These are phyloP conservation scores for Odocoileus virginianus DNA, from an alignment of 2,113 vertebrate species.

Conservation along the genomic window DNA sequence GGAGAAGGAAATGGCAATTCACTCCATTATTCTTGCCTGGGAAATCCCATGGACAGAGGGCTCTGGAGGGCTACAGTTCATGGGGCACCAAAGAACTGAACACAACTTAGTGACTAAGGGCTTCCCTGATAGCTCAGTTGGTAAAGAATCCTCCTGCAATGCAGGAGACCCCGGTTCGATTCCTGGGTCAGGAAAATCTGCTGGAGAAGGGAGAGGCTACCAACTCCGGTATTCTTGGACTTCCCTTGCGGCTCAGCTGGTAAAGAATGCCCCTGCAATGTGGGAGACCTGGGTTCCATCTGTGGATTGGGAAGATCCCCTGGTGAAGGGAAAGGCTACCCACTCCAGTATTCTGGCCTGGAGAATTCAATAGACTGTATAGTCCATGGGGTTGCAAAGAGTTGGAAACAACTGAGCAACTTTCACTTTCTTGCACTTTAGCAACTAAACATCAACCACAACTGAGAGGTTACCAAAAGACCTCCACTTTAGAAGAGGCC, in stretches of 20 bases:
- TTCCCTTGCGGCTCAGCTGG: background rate
- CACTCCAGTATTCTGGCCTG: background rate
- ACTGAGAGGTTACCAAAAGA: background rate
- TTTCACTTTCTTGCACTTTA: background rate
- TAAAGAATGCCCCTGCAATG: background rate
- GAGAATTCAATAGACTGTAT: background rate
- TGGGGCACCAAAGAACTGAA: background rate
- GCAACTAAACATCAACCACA: background rate
- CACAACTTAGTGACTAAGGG: background rate
- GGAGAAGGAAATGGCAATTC: background rate
- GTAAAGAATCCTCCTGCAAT: background rate
- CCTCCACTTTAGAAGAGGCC: fast-evolving
- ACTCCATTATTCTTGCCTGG: background rate
- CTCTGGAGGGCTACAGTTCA: background rate
- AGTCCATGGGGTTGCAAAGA: background rate
- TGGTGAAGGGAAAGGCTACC: background rate
- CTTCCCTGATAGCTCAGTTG: background rate
- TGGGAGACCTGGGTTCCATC: fast-evolving
- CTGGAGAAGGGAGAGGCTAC: background rate
- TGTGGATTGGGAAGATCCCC: background rate
- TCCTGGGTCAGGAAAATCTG: background rate
- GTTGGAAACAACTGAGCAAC: background rate
- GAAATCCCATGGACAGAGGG: background rate
- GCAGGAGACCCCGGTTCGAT: fast-evolving
- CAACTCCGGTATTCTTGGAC: background rate